Conservation (phyloP, 1,140 invertebrate genomes). For the Frieseomelitta varia region DNA sequence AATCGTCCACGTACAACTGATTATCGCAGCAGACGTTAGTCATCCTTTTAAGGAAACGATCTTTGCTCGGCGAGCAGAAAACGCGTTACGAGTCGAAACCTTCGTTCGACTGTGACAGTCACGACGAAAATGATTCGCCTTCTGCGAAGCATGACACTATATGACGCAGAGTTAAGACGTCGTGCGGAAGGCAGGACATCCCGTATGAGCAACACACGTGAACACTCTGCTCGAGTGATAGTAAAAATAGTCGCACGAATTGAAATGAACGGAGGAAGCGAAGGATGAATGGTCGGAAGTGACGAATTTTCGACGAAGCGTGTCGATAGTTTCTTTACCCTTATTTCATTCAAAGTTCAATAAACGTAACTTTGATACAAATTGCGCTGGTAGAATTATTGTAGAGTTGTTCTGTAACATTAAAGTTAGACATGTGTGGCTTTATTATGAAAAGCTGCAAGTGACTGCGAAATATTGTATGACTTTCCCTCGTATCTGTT, state of each 20-base stretch:
- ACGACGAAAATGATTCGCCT: constrained; percentile 46
- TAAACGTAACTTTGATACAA: too few species aligned
- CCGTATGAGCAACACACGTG: constrained; percentile 65
- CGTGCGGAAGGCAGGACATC: constrained; percentile 72
- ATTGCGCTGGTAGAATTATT: too few species aligned
- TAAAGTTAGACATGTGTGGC: too few species aligned
- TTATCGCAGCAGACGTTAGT: constrained; percentile 3
- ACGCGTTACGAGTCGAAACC: constrained; percentile 16
- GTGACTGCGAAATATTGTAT: too few species aligned
- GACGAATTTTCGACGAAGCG: too few species aligned
- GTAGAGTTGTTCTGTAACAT: too few species aligned
- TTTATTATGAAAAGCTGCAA: too few species aligned
- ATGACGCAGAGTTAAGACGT: constrained; percentile 31
- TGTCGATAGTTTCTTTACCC: too few species aligned
- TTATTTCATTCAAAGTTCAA: too few species aligned
- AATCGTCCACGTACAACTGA: not conserved
- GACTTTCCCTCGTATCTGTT: too few species aligned
- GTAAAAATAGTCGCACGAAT: constrained; percentile 31
- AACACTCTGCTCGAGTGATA: constrained; percentile 32
- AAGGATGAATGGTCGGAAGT: constrained; percentile 7
- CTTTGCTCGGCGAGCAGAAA: not conserved
- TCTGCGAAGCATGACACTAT: constrained; percentile 66
- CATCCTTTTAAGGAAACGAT: not conserved
- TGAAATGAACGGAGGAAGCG: not conserved
- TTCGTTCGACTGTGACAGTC: constrained; percentile 30